Evolutionary conservation across 2,888 invertebrate genomes (phyloP), one percentile per base, ranked within the genome.

Genomic region (Odontocerum albicorne): DNA sequence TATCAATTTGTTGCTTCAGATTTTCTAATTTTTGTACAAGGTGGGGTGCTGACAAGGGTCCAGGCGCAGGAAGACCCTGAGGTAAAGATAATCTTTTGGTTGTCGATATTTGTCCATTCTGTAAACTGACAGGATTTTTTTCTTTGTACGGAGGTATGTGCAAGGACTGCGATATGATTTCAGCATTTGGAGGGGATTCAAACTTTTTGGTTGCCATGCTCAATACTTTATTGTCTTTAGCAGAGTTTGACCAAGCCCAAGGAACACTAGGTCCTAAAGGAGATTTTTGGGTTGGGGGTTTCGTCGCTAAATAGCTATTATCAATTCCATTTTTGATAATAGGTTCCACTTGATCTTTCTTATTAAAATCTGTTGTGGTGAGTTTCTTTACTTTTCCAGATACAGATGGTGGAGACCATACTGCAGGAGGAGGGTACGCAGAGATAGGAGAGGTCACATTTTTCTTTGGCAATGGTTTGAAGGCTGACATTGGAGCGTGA

Each of bases 401-500:
- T 27, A 62, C 54, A 15, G 77, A 75, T 1, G 77, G 74, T 1
- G 78, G 76, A 62, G 72, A 73, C 77, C 77, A 77, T 19, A 77
- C 65, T 62, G 70, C 70, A 1, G 72, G 65, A 15, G 57, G 36
- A 3, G 59, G 20, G 32, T 39, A 33, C 7, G 72, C 70, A 17
- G 64, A 64, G 4, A 67, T 70, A 3, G 77, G 76, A 6, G 72
- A 77, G 20, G 66, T 66, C 54, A 72, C 71, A 62, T 72, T 77
- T 54, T 75, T 72, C 64, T 69, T 72, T 51, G 64, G 72, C 55
- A 75, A 77, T 1, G 86, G 88, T 62, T 85, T 84, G 65, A 90
- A 90, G 2, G 87, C 88, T 7, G 88, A 88, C 75, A 86, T 82
- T 0, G 87, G 87, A 0, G 88, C 88, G 67, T 90, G 89, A 17